These are phyloP conservation scores for Cyanistes caeruleus DNA, from an alignment of 2,113 vertebrate genomes.

Conservation along the genomic window DNA sequence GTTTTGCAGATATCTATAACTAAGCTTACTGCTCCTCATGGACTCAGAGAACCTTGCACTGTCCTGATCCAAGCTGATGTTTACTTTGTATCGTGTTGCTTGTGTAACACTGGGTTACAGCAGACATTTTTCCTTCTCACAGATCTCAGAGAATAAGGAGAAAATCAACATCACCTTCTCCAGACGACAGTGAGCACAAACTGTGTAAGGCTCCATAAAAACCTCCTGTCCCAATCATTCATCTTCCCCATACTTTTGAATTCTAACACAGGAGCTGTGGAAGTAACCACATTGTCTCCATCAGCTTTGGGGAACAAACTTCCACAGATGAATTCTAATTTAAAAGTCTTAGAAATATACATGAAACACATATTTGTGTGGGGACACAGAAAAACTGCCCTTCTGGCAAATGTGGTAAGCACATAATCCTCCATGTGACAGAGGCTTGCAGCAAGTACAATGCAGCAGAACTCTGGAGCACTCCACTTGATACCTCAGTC, in stretches of 20 bases:
- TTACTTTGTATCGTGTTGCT: not conserved
- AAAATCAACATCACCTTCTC: not conserved
- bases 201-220: not conserved
- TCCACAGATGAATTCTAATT: not conserved
- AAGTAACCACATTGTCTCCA: not conserved
- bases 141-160: not conserved
- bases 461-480: not conserved
- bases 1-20: not conserved
- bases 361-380: not conserved
- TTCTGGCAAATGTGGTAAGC: not conserved
- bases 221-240: not conserved
- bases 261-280: not conserved
- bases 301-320: not conserved
- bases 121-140: not conserved
- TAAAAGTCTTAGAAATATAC: not conserved
- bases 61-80: not conserved
- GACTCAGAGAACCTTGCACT: not conserved
- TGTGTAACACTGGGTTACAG: not conserved
- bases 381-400: not conserved
- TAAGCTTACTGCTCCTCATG: not conserved
- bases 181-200: not conserved
- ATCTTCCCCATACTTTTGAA: not conserved
- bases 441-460: not conserved
- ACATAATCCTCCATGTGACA: not conserved
- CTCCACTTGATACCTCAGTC: not conserved